A percentile compares a stretch with the other conserved stretches of the same genome.
These are phyloP conservation scores for Huso huso DNA, from an alignment of 2,797 vertebrate genomes.

Conservation along the genomic window DNA sequence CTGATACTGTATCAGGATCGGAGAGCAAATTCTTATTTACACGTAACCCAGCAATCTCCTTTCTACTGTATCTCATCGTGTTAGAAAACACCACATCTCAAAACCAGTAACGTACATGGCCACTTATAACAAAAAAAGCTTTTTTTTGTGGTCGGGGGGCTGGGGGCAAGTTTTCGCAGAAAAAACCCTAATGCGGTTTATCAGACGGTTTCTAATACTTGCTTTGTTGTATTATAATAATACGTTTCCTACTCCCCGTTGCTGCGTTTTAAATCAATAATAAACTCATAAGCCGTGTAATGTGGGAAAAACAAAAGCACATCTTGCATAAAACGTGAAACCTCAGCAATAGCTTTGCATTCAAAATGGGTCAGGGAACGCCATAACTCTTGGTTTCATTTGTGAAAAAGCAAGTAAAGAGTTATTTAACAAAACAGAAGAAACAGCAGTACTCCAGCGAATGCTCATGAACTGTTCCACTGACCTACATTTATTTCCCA, in stretches of 20 bases:
- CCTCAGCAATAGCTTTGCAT: background rate
- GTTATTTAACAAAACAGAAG: background rate
- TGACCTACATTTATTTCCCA: slow-evolving; percentile 74
- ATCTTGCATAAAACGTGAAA: background rate
- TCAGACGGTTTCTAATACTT: too few relatives aligned
- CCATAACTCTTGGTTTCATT: background rate
- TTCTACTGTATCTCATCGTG: background rate
- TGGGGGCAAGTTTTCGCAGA: too few relatives aligned
- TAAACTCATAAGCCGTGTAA: background rate
- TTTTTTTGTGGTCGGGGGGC: too few relatives aligned
- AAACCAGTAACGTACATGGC: background rate
- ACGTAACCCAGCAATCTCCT: slow-evolving; percentile 1
- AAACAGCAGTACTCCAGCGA: slow-evolving; percentile 35
- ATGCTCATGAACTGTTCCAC: slow-evolving; percentile 68
- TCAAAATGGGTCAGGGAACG: background rate
- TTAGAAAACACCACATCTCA: background rate
- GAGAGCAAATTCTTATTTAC: background rate
- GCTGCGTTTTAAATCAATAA: background rate
- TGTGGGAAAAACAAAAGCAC: background rate
- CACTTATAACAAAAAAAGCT: too few relatives aligned
- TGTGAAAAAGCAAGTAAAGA: background rate
- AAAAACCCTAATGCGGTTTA: too few relatives aligned
- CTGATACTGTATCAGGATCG: background rate
- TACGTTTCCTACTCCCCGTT: too few relatives aligned
- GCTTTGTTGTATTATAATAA: too few relatives aligned